Evolutionary conservation across 2,797 vertebrate species (phyloP), one percentile per base, ranked within the genome.

Genomic region (Helostoma temminkii): DNA sequence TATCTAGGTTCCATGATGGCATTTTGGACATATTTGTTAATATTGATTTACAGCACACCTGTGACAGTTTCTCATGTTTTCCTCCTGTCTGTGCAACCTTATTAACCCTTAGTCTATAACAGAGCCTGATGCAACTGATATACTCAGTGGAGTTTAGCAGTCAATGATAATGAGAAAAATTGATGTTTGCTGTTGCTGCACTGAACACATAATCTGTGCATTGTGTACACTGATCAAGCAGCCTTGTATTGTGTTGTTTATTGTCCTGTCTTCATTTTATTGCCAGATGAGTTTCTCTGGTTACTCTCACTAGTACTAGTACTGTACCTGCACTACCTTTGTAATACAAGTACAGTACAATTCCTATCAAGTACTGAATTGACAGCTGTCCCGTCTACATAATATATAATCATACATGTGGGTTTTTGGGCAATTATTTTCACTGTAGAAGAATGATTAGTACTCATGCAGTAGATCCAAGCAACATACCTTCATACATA

Each of bases 221-320:
- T 56, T 58, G 50, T 49, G 6, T 21, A 39, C 42, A 30, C 2
- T 34, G 18, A 71, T 19, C 7, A 19, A 41, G 7, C 24, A 48
- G 1, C 5, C 12, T 48, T 37, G 5, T 41, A 19, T 53, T 47
- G 6, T 62, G 9, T 26, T 22, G 28, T 22, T 50, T 53, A 37
- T 39, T 53, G 37, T 32, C n/a, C 21, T 65, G 15, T 58, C 16
- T 26, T 61, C 26, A 42, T 24, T 61, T 36, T 22, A 60, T 64
- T 22, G 57, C 1, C 15, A 56, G 10, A 1, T 48, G 16, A 58
- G 12, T 57, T 39, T 47, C 46, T 1, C 2, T 71, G 52, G 37
- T 74, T 48, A 62, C 54, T 24, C 16, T 47, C 57, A 37, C 18
- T 45, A 53, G 2, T 37, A n/a, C 3, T n/a, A n/a, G n/a, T n/a